Conservation (phyloP, 2,113 vertebrate species). For the Ivindomyrus marchei region DNA sequence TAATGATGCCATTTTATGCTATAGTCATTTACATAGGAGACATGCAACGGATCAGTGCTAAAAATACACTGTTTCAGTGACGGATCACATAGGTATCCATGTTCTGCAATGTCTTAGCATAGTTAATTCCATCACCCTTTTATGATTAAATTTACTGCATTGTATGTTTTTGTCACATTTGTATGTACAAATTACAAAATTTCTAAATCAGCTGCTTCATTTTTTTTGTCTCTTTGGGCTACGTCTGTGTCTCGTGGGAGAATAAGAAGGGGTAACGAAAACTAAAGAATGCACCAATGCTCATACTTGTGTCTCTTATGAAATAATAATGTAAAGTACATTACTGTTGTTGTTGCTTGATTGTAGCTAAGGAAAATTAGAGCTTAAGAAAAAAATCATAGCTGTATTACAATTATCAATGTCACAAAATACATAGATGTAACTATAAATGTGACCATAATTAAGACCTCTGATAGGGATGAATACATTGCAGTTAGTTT, state of each 20-base stretch:
- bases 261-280: background rate
- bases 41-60: background rate
- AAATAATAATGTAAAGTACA: background rate
- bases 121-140: background rate
- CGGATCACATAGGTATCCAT: background rate
- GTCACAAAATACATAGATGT: background rate
- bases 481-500: background rate
- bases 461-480: background rate
- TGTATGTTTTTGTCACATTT: background rate
- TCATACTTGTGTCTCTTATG: background rate
- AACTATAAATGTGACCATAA: background rate
- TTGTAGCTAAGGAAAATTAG: background rate
- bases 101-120: background rate
- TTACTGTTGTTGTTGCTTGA: background rate
- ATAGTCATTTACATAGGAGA: background rate
- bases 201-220: background rate
- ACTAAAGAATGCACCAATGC: background rate
- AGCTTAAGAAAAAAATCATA: background rate
- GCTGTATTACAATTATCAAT: background rate
- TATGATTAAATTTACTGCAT: background rate
- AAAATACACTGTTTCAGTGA: background rate
- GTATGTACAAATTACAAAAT: background rate
- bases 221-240: background rate
- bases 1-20: background rate
- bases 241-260: background rate